phyloP scores from a whole-genome alignment of 1,140 invertebrate species.

The Zophobas morio region DNA sequence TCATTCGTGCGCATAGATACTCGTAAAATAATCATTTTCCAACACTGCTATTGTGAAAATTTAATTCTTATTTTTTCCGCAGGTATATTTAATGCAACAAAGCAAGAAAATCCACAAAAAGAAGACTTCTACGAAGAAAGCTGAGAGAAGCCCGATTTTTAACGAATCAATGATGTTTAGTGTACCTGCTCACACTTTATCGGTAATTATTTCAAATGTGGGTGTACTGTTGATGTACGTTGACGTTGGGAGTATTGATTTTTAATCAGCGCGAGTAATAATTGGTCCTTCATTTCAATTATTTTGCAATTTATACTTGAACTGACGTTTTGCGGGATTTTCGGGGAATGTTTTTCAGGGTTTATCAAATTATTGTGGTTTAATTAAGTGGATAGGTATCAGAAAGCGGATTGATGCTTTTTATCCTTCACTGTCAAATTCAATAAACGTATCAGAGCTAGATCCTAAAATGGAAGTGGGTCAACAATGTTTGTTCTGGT shows the following conservation, averaged over 20 bases:
- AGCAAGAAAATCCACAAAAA: slow-evolving; percentile 85
- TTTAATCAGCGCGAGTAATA: not conserved
- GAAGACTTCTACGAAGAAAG: slow-evolving; percentile 79
- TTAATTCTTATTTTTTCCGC: slow-evolving; percentile 51
- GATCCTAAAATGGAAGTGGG: no score
- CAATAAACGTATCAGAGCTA: not conserved
- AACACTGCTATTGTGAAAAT: no score
- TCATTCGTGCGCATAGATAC: no score
- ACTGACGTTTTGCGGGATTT: slow-evolving; percentile 6
- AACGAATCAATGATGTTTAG: slow-evolving; percentile 87
- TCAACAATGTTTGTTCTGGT: no score
- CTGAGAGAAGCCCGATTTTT: slow-evolving; percentile 81
- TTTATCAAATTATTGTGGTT: slow-evolving; percentile 5
- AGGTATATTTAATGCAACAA: slow-evolving; percentile 84
- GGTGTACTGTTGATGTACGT: not conserved
- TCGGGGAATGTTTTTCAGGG: not conserved
- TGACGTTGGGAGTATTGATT: slow-evolving; percentile 14
- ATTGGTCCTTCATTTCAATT: slow-evolving; percentile 21
- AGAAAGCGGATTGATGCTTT: slow-evolving; percentile 9
- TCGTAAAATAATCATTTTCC: no score
- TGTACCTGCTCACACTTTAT: slow-evolving; percentile 77
- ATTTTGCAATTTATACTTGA: slow-evolving; percentile 1
- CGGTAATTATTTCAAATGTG: slow-evolving; percentile 67
- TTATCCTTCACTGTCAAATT: slow-evolving; percentile 17
- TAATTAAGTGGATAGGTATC: slow-evolving; percentile 8